Conservation (phyloP, 2,113 vertebrate species). For the Psittacula cyanocephala region DNA sequence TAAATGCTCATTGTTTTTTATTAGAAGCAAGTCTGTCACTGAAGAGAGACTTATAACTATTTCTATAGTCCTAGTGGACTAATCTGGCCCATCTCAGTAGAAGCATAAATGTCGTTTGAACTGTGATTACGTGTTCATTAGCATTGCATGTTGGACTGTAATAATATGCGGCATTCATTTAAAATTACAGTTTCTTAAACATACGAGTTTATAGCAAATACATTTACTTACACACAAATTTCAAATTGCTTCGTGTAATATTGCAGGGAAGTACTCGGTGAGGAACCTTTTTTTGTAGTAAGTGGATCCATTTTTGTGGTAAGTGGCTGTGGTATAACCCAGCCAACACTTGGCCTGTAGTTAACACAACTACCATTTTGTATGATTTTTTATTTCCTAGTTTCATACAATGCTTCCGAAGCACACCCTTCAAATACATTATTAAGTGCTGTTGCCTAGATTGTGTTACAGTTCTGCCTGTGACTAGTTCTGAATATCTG, state of each 20-base stretch:
- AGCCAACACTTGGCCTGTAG: neutral
- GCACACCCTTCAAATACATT: neutral
- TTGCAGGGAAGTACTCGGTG: neutral
- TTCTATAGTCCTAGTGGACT: neutral
- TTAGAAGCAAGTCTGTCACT: neutral
- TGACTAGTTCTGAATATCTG: neutral
- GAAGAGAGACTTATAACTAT: neutral
- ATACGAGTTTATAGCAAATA: neutral
- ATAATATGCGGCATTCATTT: neutral
- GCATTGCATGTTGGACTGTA: neutral
- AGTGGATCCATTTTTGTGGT: neutral
- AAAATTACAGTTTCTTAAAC: neutral
- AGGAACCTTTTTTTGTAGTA: neutral
- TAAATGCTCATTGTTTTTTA: neutral
- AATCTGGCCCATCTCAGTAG: neutral
- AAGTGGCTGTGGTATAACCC: neutral
- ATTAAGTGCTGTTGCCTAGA: neutral
- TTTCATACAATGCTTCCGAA: neutral
- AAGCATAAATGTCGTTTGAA: neutral
- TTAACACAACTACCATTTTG: neutral
- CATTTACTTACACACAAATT: neutral
- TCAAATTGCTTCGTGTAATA: neutral
- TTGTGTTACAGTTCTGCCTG: neutral
- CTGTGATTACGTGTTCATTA: neutral
- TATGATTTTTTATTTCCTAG: neutral